These are phyloP conservation scores for Proteles cristata DNA, from an alignment of 2,113 vertebrate species.

Conservation along the genomic window DNA sequence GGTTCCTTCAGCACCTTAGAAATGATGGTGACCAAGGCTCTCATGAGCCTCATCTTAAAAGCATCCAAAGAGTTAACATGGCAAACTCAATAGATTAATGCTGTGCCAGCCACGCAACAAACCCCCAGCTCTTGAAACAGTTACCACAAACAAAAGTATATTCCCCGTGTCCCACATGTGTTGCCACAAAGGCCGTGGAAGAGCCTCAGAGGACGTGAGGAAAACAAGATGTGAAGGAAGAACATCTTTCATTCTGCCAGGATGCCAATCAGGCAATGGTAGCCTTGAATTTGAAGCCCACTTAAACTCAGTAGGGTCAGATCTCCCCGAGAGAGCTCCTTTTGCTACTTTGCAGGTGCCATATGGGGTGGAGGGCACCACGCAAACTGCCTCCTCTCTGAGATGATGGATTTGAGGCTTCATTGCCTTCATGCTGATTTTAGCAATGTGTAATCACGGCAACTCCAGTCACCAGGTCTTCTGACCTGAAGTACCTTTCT, in stretches of 20 bases:
- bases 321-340: not conserved
- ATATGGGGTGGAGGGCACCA: not conserved
- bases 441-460: not conserved
- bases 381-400: not conserved
- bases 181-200: not conserved
- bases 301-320: not conserved
- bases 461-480: not conserved
- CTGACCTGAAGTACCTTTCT: not conserved
- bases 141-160: not conserved
- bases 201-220: not conserved
- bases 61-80: not conserved
- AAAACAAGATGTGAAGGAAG: not conserved
- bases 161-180: not conserved
- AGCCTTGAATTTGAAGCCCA: not conserved
- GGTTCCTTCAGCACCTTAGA: not conserved
- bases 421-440: not conserved
- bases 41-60: not conserved
- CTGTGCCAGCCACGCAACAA: fast-evolving
- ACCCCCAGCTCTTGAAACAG: not conserved
- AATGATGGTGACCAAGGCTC: not conserved
- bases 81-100: not conserved
- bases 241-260: not conserved
- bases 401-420: not conserved
- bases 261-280: not conserved
- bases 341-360: not conserved